Evolutionary conservation across 2,797 vertebrate species (phyloP).

Genomic region (Sternarchorhynchus goeldii): DNA sequence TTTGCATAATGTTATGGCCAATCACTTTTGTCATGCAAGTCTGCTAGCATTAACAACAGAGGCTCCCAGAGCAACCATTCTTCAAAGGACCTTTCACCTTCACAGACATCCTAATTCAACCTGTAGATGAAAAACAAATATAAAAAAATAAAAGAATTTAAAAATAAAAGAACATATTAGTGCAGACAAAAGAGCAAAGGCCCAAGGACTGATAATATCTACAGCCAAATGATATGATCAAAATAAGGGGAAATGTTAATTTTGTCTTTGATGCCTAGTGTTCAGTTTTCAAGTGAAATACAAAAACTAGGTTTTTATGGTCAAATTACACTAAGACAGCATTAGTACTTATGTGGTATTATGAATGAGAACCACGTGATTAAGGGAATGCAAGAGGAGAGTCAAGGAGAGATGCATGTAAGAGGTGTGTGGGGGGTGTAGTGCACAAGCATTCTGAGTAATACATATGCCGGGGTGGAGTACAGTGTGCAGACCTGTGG

Average conservation of each 20-base stretch:
- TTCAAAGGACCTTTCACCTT: constrained; percentile 38
- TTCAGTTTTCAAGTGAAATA: constrained; percentile 15
- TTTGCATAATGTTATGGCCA: constrained; percentile 32
- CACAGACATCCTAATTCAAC: background rate
- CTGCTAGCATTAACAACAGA: constrained; percentile 34
- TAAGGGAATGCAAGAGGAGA: background rate
- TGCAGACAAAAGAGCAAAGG: constrained; percentile 34
- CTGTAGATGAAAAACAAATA: constrained; percentile 19
- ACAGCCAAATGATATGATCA: constrained; percentile 26
- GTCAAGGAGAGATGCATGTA: background rate
- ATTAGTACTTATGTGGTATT: background rate
- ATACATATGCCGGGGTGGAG: too few relatives aligned
- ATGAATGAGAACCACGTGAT: background rate
- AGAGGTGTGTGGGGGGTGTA: background rate
- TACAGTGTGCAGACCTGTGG: too few relatives aligned
- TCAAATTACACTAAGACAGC: background rate
- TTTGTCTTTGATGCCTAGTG: constrained; percentile 38
- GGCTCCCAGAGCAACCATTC: constrained; percentile 12
- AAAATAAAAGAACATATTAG: constrained; percentile 31
- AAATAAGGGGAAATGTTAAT: constrained; percentile 34
- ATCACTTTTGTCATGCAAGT: constrained; percentile 40
- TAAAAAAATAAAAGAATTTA: background rate
- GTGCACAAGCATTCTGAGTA: too few relatives aligned
- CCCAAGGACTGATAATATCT: constrained; percentile 18
- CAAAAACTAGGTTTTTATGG: background rate